Conservation (phyloP, 2,797 vertebrate genomes). For the Pyrrhura leucotis region DNA sequence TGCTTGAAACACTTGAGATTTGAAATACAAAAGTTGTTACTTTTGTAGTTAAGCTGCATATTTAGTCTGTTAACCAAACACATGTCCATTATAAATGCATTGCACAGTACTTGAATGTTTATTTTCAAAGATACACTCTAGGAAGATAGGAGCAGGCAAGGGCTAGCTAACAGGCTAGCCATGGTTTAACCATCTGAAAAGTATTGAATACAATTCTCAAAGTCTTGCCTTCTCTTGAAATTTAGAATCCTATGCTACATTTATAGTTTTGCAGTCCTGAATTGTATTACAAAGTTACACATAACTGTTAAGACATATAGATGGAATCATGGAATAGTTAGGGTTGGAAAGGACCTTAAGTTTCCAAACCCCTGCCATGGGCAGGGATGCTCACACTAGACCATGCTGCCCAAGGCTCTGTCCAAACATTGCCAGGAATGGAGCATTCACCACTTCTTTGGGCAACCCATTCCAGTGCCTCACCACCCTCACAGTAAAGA, state of each 20-base stretch:
- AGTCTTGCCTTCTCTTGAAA: background rate
- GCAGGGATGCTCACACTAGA: background rate
- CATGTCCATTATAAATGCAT: background rate
- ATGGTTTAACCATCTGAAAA: background rate
- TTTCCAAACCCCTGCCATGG: background rate
- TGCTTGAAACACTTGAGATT: background rate
- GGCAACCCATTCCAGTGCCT: background rate
- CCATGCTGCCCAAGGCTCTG: background rate
- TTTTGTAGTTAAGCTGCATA: background rate
- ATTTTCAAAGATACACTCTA: background rate
- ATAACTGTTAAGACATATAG: background rate
- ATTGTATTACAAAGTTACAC: background rate
- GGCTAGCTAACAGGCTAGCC: background rate
- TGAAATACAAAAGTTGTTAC: background rate
- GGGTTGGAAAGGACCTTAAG: background rate
- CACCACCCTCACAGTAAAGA: background rate
- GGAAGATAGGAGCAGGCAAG: background rate
- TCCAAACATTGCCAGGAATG: background rate
- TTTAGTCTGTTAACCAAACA: background rate
- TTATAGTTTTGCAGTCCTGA: background rate
- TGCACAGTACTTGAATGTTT: background rate
- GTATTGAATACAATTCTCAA: background rate
- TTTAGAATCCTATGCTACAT: background rate
- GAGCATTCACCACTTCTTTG: background rate
- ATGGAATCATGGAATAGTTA: background rate